These are phyloP conservation scores for Nematopogon swammerdamellus DNA, from an alignment of 2,888 invertebrate species.

Conservation along the genomic window DNA sequence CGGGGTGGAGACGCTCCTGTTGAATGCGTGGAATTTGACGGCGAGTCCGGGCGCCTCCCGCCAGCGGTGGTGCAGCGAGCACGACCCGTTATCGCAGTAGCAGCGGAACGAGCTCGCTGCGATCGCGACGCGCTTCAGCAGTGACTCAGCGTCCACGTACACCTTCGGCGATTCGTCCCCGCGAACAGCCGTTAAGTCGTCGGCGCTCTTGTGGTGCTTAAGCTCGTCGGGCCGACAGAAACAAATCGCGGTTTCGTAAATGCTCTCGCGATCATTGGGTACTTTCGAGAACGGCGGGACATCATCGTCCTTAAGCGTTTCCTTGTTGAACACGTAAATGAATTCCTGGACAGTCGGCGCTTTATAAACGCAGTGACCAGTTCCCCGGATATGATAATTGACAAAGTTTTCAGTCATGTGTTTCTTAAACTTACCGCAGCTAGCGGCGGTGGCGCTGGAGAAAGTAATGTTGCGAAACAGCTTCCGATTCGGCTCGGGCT, in stretches of 20 bases:
- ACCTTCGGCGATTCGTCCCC: slow-evolving; percentile 25
- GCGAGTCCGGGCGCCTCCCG: slow-evolving; percentile 29
- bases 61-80: slow-evolving; percentile 32
- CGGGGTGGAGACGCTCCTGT: slow-evolving; percentile 46
- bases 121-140: slow-evolving; percentile 27
- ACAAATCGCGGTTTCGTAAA: slow-evolving; percentile 47
- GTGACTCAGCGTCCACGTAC: slow-evolving; percentile 27
- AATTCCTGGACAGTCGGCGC: slow-evolving; percentile 43
- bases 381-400: slow-evolving; percentile 45
- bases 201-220: slow-evolving; percentile 42
- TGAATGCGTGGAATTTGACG: slow-evolving; percentile 44
- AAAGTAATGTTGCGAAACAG: not conserved
- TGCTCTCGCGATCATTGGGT: slow-evolving; percentile 31
- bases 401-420: slow-evolving; percentile 36
- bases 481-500: not conserved
- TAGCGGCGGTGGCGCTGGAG: not conserved
- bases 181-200: slow-evolving; percentile 34
- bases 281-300: slow-evolving; percentile 31
- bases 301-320: slow-evolving; percentile 29
- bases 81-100: slow-evolving; percentile 38
- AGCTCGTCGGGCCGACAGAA: slow-evolving; percentile 40
- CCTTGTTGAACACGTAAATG: slow-evolving; percentile 45
- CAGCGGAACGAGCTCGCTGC: slow-evolving; percentile 38
- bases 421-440: not conserved
- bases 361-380: slow-evolving; percentile 46